phyloP scores from a whole-genome alignment of 2,888 invertebrate genomes.

The Cephus pygmeus region DNA sequence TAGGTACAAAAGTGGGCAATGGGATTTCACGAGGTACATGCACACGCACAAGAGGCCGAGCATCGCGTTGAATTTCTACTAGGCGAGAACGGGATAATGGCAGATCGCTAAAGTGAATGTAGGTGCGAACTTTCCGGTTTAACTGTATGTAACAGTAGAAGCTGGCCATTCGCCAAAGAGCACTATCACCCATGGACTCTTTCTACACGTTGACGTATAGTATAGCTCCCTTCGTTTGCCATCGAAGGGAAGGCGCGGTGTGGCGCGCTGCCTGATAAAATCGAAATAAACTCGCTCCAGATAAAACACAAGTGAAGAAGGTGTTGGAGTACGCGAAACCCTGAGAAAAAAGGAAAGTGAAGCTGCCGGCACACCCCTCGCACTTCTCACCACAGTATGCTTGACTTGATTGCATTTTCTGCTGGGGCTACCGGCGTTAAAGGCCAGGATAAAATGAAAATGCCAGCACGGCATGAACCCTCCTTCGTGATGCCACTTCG shows the following conservation, averaged over 20 bases:
- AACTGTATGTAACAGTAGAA: slow-evolving; percentile 21
- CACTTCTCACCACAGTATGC: neutral
- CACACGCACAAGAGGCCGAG: neutral
- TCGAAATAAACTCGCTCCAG: slow-evolving; percentile 31
- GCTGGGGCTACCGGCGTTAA: neutral
- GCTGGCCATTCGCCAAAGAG: slow-evolving; percentile 31
- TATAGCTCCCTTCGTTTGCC: slow-evolving; percentile 18
- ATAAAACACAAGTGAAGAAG: slow-evolving; percentile 7
- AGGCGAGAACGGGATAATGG: neutral
- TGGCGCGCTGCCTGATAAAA: slow-evolving; percentile 32
- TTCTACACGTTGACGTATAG: neutral
- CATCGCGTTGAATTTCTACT: neutral
- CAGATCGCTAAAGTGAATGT: neutral
- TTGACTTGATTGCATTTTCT: slow-evolving; percentile 31
- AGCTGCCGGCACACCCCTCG: neutral
- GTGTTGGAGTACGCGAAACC: neutral
- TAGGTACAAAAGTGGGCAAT: neutral
- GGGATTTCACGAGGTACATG: neutral
- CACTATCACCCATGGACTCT: slow-evolving; percentile 15
- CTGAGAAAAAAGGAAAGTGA: neutral
- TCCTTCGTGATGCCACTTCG: neutral
- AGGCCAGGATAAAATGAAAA: neutral
- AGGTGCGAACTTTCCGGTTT: slow-evolving; percentile 1
- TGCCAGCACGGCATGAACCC: neutral
- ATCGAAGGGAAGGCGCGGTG: slow-evolving; percentile 18